Conservation (phyloP, 2,797 vertebrate genomes). For the Cercopithecus mitis region DNA sequence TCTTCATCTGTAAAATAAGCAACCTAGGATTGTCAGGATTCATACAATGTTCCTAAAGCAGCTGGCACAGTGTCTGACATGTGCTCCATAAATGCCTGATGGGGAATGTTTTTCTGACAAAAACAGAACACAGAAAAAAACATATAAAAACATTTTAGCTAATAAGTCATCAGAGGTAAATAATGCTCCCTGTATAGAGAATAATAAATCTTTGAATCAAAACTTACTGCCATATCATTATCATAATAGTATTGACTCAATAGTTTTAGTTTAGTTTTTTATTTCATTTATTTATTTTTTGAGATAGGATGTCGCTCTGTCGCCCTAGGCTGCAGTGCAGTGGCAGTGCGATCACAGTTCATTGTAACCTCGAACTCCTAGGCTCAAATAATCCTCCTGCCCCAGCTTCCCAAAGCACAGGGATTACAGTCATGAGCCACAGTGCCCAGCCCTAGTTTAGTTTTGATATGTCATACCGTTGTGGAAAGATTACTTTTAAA, state of each 20-base stretch:
- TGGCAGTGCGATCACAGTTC: background rate
- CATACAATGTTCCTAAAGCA: background rate
- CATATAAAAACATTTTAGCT: background rate
- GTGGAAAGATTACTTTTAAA: slow-evolving; percentile 1
- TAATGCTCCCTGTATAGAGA: background rate
- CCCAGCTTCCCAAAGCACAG: background rate
- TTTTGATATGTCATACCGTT: background rate
- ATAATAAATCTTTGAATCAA: background rate
- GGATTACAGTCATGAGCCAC: background rate
- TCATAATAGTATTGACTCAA: background rate
- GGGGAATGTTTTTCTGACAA: background rate
- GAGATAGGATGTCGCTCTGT: background rate
- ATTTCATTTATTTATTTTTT: background rate
- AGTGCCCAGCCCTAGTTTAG: background rate
- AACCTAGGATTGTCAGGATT: background rate
- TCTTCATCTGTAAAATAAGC: background rate
- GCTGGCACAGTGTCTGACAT: background rate
- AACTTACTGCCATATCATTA: background rate
- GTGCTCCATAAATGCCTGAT: slow-evolving; percentile 6
- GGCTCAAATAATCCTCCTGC: background rate
- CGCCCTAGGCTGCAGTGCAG: background rate
- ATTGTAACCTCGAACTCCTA: background rate
- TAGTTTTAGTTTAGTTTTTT: background rate
- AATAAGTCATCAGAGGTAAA: background rate
- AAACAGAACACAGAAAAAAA: slow-evolving; percentile 11